Evolutionary conservation across 2,113 vertebrate species (phyloP), one percentile per base, ranked within the genome.

Genomic region (Phrynocephalus versicolor): DNA sequence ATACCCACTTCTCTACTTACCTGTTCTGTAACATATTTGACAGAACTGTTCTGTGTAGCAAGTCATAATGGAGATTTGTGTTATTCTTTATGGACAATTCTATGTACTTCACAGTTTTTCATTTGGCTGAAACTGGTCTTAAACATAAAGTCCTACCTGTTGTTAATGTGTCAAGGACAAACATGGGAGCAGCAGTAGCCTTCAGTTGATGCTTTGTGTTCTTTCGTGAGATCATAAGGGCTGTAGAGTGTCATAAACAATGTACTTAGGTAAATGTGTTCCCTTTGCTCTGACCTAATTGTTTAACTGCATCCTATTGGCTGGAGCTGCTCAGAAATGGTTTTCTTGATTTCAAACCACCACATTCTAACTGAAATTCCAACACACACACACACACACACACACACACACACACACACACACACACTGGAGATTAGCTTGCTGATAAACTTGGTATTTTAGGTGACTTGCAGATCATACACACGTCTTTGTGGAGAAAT

Each of bases 341-440:
- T 67, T 65, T 81, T 74, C 41, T 23, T 81, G 78, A 86, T 86
- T 85, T 86, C 84, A 86, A 81, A 86, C 77, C 41, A 74, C 78
- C 78, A 74, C 78, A 74, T 86, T 86, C 84, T 81, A 86, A 86
- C 84, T 86, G 84, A 86, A 81, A 81, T 74, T 81, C n/a, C 33
- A 81, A 51, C 58, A 74, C 65, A 79, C 33, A 80, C 55, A 72
- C 10, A 78, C 2, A 64, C 27, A 33, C 57, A 73, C n/a, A 67
- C 30, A 35, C 58, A 74, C 30, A 74, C 65, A 79, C 33, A 51
- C 58, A 74, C 65, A 79, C 33, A 51, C 58, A 74, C 65, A 79
- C 33, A 67, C 30, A 35, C 58, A 74, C 30, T 33, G 37, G n/a
- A 57, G 51, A n/a, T 65, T 74, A 55, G 30, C 16, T 69, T 74